A percentile compares a stretch with the other conserved stretches of the same genome.
phyloP scores from a whole-genome alignment of 2,888 invertebrate genomes.

The Sesia apiformis region DNA sequence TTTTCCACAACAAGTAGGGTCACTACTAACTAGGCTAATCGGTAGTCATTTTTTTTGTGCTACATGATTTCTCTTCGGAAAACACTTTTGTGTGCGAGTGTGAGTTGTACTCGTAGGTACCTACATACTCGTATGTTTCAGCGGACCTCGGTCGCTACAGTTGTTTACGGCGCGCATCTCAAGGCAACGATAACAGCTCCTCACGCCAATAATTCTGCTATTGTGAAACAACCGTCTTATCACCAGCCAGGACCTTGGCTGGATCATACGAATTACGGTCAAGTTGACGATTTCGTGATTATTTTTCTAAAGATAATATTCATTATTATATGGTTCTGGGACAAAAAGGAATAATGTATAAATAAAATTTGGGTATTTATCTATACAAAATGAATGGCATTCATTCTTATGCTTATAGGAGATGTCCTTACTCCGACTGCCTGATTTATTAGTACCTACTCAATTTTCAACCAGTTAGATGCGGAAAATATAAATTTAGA shows the following conservation, averaged over 20 bases:
- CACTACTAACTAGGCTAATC: too few relatives aligned
- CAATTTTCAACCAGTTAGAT: too few relatives aligned
- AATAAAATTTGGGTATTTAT: too few relatives aligned
- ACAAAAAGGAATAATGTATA: too few relatives aligned
- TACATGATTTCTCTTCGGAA: not conserved
- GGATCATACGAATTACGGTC: constrained; percentile 72
- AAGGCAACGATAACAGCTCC: constrained; percentile 51
- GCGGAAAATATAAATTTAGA: too few relatives aligned
- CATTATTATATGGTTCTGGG: too few relatives aligned
- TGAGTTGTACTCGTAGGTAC: constrained; percentile 16
- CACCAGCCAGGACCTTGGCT: constrained; percentile 57
- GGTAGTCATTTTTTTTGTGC: too few relatives aligned
- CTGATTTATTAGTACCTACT: too few relatives aligned
- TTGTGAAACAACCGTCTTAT: constrained; percentile 68
- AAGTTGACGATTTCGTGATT: constrained; percentile 70
- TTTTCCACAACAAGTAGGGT: too few relatives aligned
- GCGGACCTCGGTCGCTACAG: constrained; percentile 50
- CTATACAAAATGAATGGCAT: too few relatives aligned
- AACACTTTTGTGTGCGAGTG: constrained; percentile 44
- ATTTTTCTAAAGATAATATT: constrained; percentile 7
- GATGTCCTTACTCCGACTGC: too few relatives aligned
- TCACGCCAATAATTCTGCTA: constrained; percentile 73
- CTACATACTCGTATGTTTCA: constrained; percentile 33
- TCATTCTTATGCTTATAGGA: too few relatives aligned
- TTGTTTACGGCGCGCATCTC: constrained; percentile 69